Base-by-base conservation (phyloP, 2,888 invertebrate genomes). In the Melanargia galathea region DNA sequence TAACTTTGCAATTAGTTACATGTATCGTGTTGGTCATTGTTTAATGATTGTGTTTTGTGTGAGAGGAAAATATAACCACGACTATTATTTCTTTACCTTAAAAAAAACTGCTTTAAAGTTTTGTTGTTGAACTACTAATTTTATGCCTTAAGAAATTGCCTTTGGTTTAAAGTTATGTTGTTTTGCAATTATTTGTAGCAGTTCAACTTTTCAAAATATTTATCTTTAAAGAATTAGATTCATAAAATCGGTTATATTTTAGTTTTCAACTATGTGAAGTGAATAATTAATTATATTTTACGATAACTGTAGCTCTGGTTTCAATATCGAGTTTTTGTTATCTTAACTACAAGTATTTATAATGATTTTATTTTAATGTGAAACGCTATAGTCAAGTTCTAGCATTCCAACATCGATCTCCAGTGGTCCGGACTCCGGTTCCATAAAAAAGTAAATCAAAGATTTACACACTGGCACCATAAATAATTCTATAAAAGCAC, bases 401-500 rank as follows among this genome's bases (percentile, higher is more conserved):
- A 33, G 8, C 13, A 57, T 45, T 43, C 33, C 30, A 18, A 5
- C 35, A 46, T 24, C 18, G 49, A 62, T 54, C 38, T 26, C 35
- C 45, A 40, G 46, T 61, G 48, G 48, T 30, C 45, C 16, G 40
- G 24, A 40, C 40, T 30, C 45, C 16, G 40, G 24, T 45, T 45
- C 33, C 18, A 16, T 59, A 68, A 71, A 68, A 66, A 65, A 54
- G 58, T 62, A 66, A 63, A 56, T 62, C 62, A 64, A 57, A 59
- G 65, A 71, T 65, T 69, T 63, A 69, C 59, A 69, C 59, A 49
- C 60, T 64, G 62, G 62, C 63, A 58, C 68, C 56, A 74, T 74
- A 74, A 74, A 74, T 72, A 70, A 74, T 71, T 58, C 65, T 66
- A 72, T 75, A 77, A 75, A 76, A 68, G 66, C 69, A 71, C 67